Conservation (phyloP, 1,140 invertebrate species). For the Anadara kagoshimensis region DNA sequence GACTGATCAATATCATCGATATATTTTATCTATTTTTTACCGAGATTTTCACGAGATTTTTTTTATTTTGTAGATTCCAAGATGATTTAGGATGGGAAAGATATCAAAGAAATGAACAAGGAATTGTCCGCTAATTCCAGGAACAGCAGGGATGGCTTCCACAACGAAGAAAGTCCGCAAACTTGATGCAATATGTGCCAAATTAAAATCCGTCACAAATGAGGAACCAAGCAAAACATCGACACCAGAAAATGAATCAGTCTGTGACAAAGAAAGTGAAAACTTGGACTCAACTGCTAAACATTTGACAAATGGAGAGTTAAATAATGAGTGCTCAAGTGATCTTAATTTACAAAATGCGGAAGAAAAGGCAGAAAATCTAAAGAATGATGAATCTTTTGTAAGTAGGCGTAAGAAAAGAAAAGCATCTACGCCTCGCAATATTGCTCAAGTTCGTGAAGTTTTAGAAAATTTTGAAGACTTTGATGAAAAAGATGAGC, state of each 20-base stretch:
- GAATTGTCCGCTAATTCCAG: too few relatives aligned
- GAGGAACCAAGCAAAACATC: constrained; percentile 2
- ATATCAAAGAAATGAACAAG: too few relatives aligned
- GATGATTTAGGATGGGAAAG: too few relatives aligned
- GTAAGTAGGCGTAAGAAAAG: constrained; percentile 46
- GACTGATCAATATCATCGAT: too few relatives aligned
- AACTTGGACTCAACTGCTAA: background rate
- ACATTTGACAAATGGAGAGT: background rate
- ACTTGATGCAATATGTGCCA: constrained; percentile 69
- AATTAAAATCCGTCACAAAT: constrained; percentile 52
- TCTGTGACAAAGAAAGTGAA: background rate
- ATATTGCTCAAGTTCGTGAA: constrained; percentile 51
- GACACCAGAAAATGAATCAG: background rate
- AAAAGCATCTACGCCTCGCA: constrained; percentile 53
- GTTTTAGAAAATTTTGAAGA: constrained; percentile 38
- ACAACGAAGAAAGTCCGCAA: constrained; percentile 45
- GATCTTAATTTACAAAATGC: too few relatives aligned
- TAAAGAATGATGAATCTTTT: constrained; percentile 5
- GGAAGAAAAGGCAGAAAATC: background rate
- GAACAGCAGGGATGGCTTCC: constrained; percentile 4
- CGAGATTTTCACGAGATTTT: too few relatives aligned
- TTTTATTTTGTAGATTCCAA: too few relatives aligned
- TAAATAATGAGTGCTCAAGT: too few relatives aligned
- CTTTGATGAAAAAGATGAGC: constrained; percentile 52
- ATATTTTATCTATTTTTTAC: too few relatives aligned